Percentiles rank a stretch among this genome's conserved stretches.
phyloP scores from a whole-genome alignment of 2,797 vertebrate genomes.

The Falco biarmicus region DNA sequence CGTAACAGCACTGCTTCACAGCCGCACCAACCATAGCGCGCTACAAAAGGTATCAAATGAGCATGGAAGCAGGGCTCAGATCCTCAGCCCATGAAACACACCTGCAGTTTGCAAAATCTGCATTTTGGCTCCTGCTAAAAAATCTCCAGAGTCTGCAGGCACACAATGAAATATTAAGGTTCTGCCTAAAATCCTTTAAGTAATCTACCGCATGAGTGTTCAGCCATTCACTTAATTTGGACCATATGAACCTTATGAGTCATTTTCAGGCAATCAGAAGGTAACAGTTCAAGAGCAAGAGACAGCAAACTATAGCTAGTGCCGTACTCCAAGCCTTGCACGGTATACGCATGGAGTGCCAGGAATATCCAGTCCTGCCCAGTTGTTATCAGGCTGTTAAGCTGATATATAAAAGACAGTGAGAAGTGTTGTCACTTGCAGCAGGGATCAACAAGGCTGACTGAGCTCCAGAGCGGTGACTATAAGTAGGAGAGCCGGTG shows the following conservation, averaged over 20 bases:
- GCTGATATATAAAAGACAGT: slow-evolving; percentile 51
- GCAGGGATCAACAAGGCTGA: slow-evolving; percentile 41
- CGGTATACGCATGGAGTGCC: background rate
- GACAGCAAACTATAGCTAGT: background rate
- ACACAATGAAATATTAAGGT: background rate
- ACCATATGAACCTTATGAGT: background rate
- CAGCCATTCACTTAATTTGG: background rate
- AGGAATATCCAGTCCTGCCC: slow-evolving; percentile 27
- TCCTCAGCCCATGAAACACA: background rate
- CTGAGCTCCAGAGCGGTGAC: background rate
- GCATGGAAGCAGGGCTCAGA: background rate
- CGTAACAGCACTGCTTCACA: background rate
- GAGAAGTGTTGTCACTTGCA: slow-evolving; percentile 64
- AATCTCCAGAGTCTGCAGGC: background rate
- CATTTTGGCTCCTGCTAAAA: background rate
- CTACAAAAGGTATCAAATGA: background rate
- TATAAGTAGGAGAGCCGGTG: background rate
- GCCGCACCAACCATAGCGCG: background rate
- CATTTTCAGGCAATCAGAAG: slow-evolving; percentile 27
- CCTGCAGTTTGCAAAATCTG: background rate
- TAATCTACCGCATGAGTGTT: background rate
- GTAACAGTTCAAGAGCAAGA: background rate
- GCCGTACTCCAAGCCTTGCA: background rate
- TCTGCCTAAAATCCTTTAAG: background rate
- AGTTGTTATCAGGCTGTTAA: slow-evolving; percentile 61